Conservation (phyloP, 1,140 invertebrate species). For the Nautilus pompilius region DNA sequence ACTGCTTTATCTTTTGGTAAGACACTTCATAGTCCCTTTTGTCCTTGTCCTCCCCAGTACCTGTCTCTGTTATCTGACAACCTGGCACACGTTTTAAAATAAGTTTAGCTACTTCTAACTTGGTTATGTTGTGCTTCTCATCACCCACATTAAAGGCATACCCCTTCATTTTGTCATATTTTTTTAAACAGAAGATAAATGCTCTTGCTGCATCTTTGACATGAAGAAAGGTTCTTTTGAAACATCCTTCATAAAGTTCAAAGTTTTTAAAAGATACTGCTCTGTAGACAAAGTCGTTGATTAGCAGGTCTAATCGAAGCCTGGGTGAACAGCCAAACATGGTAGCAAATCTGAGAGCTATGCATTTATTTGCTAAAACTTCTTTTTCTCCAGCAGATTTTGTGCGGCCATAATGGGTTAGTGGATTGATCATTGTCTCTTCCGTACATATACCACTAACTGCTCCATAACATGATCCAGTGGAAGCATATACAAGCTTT, state of each 20-base stretch:
- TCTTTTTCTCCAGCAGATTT: constrained; percentile 41
- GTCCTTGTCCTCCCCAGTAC: constrained; percentile 33
- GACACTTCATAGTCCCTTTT: constrained; percentile 44
- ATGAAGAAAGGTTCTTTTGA: constrained; percentile 42
- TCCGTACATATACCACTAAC: constrained; percentile 42
- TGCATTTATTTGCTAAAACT: constrained; percentile 27
- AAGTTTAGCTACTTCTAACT: constrained; percentile 28
- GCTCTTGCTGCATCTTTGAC: constrained; percentile 40
- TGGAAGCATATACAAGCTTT: constrained; percentile 42
- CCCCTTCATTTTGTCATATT: constrained; percentile 35
- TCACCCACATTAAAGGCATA: constrained; percentile 42
- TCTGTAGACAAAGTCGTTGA: constrained; percentile 45
- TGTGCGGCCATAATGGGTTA: constrained; percentile 39
- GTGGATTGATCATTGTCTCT: constrained; percentile 35
- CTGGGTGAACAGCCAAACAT: constrained; percentile 44
- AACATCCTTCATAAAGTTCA: constrained; percentile 42
- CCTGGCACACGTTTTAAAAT: constrained; percentile 26
- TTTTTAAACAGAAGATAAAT: constrained; percentile 36
- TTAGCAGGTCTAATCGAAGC: constrained; percentile 38
- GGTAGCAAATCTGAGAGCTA: constrained; percentile 39
- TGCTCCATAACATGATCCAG: constrained; percentile 44
- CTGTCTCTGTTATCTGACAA: constrained; percentile 27
- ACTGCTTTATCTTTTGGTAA: constrained; percentile 30
- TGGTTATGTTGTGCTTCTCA: constrained; percentile 42
- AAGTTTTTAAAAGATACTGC: constrained; percentile 36